Evolutionary conservation across 92 coral and sea anemone genomes (phyloP), one percentile per base, ranked within the genome.

Genomic region (Zoanthus sansibaricus): DNA sequence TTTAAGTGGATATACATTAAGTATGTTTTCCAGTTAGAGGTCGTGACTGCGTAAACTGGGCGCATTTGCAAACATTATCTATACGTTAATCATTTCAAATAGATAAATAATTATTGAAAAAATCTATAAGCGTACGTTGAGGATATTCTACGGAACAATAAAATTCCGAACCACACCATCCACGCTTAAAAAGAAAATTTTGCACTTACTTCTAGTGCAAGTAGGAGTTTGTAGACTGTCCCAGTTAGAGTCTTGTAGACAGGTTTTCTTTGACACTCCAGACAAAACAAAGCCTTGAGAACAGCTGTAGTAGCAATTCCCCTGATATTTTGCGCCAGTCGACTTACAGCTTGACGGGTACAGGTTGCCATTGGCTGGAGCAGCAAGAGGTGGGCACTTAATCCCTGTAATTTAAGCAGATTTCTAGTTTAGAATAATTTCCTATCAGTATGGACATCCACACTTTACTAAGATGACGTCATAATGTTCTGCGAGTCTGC

Each of bases 211-310:
- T 87, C 20, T 33, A 44, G 76, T 54, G 88, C 98, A 94, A 32
- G 89, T 89, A 30, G 95, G 91, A 10, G 86, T 86, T 30, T 86
- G 72, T 52, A 89, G 91, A 45, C 87, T 89, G 71, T 76, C 88
- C 98, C 98, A 94, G 31, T 86, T 69, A 13, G 94, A 92, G 83
- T 68, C 86, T 15, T 90, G 91, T 37, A 86, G 93, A 32, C 99
- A 96, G 47, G 91, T 87, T 71, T 93, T 91, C 1, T 55, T 3
- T 1, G 79, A 30, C 21, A 86, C 93, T 9, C 99, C 99, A 7
- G 83, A 80, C 69, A 91, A 32, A 18, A 74, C 45, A 51, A 52
- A 97, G 51, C 95, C 96, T 77, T 83, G 77, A 75, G 79, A 77
- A 17, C 99, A 97, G 31, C 71, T 83, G 74, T 90, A 93, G 87